Conservation (phyloP, 2,888 invertebrate species). For the Osmoderma eremita region DNA sequence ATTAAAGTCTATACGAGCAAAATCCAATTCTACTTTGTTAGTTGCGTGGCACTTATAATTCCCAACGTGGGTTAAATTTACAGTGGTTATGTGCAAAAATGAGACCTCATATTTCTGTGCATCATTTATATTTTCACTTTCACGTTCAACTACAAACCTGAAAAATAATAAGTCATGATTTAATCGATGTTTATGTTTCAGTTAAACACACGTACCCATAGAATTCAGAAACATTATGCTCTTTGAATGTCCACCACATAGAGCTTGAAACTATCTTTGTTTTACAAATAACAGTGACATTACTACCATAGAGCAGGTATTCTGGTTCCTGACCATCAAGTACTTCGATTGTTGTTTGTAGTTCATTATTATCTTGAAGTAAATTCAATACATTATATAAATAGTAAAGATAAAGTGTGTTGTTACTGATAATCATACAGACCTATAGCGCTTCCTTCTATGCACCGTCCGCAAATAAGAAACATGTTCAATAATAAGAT, state of each 20-base stretch:
- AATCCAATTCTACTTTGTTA: conserved; percentile 58
- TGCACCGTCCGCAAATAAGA: conserved; percentile 28
- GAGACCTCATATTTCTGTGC: conserved; percentile 62
- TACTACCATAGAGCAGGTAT: conserved; percentile 62
- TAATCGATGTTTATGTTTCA: conserved; percentile 6
- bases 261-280: conserved; percentile 64
- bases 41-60: conserved; percentile 69
- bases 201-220: conserved; percentile 61
- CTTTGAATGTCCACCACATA: conserved; percentile 71
- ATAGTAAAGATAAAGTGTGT: conserved; percentile 5
- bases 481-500: conserved; percentile 56
- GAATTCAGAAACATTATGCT: conserved; percentile 66
- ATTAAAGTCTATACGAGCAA: conserved; percentile 58
- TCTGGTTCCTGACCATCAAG: conserved; percentile 56
- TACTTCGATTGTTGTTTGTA: conserved; percentile 60
- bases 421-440: neutral
- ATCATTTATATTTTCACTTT: conserved; percentile 62
- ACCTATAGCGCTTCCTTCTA: conserved; percentile 30
- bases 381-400: no score
- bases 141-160: conserved; percentile 60
- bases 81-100: conserved; percentile 67
- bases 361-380: conserved; percentile 52
- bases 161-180: no score
- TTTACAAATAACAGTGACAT: conserved; percentile 68
- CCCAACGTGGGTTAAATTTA: conserved; percentile 69